phyloP scores from a whole-genome alignment of 2,888 invertebrate species.

The Germaria angustata region DNA sequence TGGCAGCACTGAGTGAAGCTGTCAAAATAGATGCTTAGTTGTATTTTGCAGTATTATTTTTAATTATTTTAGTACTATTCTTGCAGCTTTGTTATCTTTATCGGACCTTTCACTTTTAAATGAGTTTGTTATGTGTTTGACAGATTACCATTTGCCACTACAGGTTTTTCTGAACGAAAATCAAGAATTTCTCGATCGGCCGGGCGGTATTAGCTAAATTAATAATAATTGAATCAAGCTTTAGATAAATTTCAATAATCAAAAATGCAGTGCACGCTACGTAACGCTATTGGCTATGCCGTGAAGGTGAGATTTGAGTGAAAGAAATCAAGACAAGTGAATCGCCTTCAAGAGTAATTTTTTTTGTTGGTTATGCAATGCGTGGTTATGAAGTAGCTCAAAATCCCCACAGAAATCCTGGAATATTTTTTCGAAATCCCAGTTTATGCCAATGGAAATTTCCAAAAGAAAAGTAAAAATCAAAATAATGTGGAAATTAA shows the following conservation, averaged over 20 bases:
- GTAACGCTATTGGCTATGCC: conserved; percentile 70
- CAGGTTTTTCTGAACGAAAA: conserved; percentile 56
- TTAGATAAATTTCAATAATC: conserved; percentile 47
- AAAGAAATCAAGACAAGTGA: conserved; percentile 25
- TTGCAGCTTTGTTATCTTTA: conserved; percentile 34
- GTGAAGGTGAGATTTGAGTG: conserved; percentile 72
- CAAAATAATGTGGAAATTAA: not conserved
- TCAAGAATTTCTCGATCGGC: conserved; percentile 52
- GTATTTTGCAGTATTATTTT: too few species aligned
- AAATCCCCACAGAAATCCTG: not conserved
- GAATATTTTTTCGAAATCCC: too few species aligned
- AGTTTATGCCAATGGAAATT: too few species aligned
- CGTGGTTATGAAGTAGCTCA: conserved; percentile 61
- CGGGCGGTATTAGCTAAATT: conserved; percentile 46
- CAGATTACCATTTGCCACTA: conserved; percentile 37
- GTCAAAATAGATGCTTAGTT: conserved; percentile 39
- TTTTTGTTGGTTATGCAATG: conserved; percentile 75
- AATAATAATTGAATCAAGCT: conserved; percentile 22
- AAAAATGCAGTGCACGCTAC: conserved; percentile 76
- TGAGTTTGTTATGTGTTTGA: not conserved
- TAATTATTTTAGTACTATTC: not conserved
- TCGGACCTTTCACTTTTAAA: not conserved
- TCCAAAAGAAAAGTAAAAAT: too few species aligned
- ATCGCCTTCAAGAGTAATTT: conserved; percentile 25
- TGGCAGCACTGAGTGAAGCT: conserved; percentile 57